phyloP scores from a whole-genome alignment of 2,113 vertebrate species.

The Irena cyanogastra region DNA sequence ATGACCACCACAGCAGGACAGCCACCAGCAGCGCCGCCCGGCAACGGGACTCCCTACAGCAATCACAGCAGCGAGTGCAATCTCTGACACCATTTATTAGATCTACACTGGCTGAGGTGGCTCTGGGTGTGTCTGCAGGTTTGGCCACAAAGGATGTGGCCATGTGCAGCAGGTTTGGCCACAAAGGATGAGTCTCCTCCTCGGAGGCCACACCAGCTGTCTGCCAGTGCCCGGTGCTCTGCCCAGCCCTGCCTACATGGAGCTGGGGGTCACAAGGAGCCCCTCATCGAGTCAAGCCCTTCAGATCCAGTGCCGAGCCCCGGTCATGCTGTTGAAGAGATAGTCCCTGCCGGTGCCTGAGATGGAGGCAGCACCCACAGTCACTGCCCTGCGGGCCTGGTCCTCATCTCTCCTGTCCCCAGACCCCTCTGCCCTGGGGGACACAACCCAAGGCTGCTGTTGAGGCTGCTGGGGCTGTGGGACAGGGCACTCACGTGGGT shows the following conservation, averaged over 20 bases:
- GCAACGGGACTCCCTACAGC: rapidly evolving
- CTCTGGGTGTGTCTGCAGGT: background rate
- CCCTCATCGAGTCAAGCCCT: rapidly evolving
- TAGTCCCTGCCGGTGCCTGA: slow-evolving; percentile 51
- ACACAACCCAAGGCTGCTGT: background rate
- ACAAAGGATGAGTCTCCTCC: background rate
- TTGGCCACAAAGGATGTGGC: background rate
- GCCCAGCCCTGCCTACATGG: rapidly evolving
- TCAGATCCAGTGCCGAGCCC: slow-evolving; percentile 58
- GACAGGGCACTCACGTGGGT: slow-evolving; percentile 26
- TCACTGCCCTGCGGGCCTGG: rapidly evolving
- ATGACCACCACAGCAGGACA: background rate
- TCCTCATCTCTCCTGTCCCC: background rate
- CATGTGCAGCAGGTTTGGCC: rapidly evolving
- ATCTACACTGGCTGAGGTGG: rapidly evolving
- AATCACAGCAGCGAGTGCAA: background rate
- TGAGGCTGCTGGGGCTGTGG: background rate
- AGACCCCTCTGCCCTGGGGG: background rate
- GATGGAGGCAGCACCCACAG: background rate
- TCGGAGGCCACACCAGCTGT: rapidly evolving
- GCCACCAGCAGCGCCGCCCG: rapidly evolving
- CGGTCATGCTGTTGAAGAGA: slow-evolving; percentile 31
- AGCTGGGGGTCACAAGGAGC: background rate
- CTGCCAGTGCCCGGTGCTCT: rapidly evolving
- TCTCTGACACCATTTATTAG: background rate